Base-by-base conservation (phyloP, 2,113 vertebrate species). In the Limanda limanda region DNA sequence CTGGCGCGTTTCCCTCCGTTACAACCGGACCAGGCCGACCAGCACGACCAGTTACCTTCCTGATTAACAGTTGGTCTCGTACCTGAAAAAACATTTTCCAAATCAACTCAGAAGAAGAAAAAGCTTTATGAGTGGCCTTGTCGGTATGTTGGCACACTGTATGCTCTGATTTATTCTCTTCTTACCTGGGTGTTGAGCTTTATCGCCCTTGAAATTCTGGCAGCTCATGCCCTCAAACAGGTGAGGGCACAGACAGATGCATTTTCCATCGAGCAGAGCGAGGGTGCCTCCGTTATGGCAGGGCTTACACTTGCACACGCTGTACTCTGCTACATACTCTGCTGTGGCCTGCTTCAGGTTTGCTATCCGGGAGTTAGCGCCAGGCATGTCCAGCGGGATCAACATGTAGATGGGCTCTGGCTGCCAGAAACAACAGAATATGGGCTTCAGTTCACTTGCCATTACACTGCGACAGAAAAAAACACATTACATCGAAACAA, bases 321-420 rank as follows among this genome's bases (percentile, higher is more conserved):
- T 97, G 69, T 96, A 96, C 85, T 98, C 97, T 0, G 90, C 86
- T 31, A 96, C 20, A 8, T 98, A 98, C 5, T 97, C 96, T 4
- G 84, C 76, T 24, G 93, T 81, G 31, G 95, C 96, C 83, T 54
- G 90, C 85, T 94, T 94, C 71, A 98, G 63, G 87, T 98, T 96
- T 57, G 87, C 48, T 68, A 92, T 95, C 90, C 94, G 96, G 47
- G 40, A 3, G 35, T 93, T 85, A 0, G 95, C 92, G 0, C 94
- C 71, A 14, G 89, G 92, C 13, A 96, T 91, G 5, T 83, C 89
- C 76, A 94, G 2, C 13, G 97, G 97, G 75, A 98, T 75, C 40
- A 98, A 88, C 5, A 83, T 93, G 54, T 96, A 71, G 77, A 98
- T 96, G 18, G 96, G 91, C 56, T 94, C 92, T 65, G 93, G 89